A percentile compares a stretch with the other conserved stretches of the same genome.
Evolutionary conservation across 2,797 vertebrate species (phyloP).

Genomic region (Propithecus perrieri): DNA sequence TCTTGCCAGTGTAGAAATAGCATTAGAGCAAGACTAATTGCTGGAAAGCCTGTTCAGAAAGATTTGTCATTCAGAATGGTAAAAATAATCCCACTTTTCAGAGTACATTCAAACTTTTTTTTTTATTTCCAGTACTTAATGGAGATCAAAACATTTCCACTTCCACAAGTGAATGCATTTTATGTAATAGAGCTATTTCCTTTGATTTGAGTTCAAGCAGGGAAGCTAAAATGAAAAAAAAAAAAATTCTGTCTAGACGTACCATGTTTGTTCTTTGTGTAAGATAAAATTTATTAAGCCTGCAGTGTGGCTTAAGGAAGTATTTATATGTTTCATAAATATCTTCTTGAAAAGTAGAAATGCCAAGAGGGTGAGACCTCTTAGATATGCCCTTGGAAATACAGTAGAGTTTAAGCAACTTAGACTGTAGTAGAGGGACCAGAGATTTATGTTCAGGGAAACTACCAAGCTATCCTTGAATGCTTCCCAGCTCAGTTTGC

Average conservation of each 20-base stretch:
- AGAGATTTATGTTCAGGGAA: not conserved
- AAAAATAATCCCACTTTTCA: conserved; percentile 80
- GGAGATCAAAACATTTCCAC: conserved; percentile 80
- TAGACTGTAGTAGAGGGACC: not conserved
- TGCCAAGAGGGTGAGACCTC: not conserved
- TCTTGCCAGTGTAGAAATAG: conserved; percentile 81
- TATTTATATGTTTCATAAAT: conserved; percentile 60
- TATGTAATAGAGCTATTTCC: conserved; percentile 72
- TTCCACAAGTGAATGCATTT: conserved; percentile 76
- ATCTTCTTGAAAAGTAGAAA: conserved; percentile 43
- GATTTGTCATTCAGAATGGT: conserved; percentile 79
- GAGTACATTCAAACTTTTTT: conserved; percentile 77
- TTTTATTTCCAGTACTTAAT: conserved; percentile 75
- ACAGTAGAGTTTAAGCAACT: not conserved
- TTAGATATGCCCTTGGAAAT: not conserved
- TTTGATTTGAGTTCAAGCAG: conserved; percentile 79
- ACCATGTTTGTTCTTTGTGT: conserved; percentile 74
- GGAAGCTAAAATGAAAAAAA: conserved; percentile 50
- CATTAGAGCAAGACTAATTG: conserved; percentile 82
- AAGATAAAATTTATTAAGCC: conserved; percentile 70
- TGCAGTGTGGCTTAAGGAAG: conserved; percentile 57
- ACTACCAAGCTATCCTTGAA: not conserved
- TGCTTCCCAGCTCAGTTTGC: not conserved
- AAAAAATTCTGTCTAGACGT: conserved; percentile 75
- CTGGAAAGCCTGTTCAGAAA: conserved; percentile 79